A percentile compares a stretch with the other conserved stretches of the same genome.
phyloP scores from a whole-genome alignment of 2,797 vertebrate species.

The Enteromius thamalakanensis region DNA sequence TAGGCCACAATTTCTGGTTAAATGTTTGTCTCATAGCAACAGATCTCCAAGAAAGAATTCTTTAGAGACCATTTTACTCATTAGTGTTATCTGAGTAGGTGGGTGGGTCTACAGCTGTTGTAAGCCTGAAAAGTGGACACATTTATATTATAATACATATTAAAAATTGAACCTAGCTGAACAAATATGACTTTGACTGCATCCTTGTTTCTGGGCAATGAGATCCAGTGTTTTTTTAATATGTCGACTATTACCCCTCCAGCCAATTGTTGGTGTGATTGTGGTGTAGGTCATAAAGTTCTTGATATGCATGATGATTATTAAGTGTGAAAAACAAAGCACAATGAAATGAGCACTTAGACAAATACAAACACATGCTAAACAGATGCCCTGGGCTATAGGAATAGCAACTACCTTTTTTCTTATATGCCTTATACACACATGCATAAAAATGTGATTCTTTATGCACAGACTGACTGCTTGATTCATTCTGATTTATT shows the following conservation, averaged over 20 bases:
- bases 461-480: neutral
- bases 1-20: slow-evolving; percentile 2
- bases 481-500: neutral
- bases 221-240: neutral
- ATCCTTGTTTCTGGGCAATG: neutral
- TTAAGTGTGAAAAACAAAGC: neutral
- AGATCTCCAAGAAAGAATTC: slow-evolving; percentile 40
- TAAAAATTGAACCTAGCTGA: neutral
- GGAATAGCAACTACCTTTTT: neutral
- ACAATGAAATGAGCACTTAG: neutral
- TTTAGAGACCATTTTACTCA: slow-evolving; percentile 47
- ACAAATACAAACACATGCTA: slow-evolving; percentile 3
- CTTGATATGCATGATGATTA: slow-evolving; percentile 3
- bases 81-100: slow-evolving; percentile 60
- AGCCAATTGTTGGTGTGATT: slow-evolving; percentile 17
- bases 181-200: neutral
- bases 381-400: neutral
- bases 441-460: neutral
- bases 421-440: neutral
- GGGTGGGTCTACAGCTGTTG: slow-evolving; percentile 66
- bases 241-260: neutral
- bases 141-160: neutral
- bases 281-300: neutral
- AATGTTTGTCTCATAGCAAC: slow-evolving; percentile 45
- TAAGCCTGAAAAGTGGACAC: neutral